phyloP scores from a whole-genome alignment of 2,888 invertebrate species.

The Timema cristinae region DNA sequence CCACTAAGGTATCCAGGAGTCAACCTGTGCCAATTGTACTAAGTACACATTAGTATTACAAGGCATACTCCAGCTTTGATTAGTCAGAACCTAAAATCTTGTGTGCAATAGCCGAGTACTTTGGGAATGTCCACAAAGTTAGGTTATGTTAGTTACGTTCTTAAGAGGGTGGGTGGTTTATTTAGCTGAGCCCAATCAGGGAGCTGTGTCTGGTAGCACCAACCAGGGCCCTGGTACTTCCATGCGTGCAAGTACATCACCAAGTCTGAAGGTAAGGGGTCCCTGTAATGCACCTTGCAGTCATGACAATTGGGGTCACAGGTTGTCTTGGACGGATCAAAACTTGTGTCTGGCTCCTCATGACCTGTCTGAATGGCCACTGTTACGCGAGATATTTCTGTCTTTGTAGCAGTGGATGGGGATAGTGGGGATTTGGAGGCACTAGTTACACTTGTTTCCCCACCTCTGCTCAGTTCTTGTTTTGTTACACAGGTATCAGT shows the following conservation, averaged over 20 bases:
- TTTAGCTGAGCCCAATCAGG: conserved; percentile 75
- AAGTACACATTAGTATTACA: too few species aligned
- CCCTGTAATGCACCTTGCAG: conserved; percentile 86
- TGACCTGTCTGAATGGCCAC: conserved; percentile 87
- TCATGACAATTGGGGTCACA: conserved; percentile 86
- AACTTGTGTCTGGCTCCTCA: conserved; percentile 63
- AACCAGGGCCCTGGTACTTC: conserved; percentile 92
- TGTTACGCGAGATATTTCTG: conserved; percentile 57
- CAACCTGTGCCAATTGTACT: too few species aligned
- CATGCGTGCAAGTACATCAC: conserved; percentile 96
- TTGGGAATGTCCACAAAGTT: too few species aligned
- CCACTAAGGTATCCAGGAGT: too few species aligned
- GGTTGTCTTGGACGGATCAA: conserved; percentile 66
- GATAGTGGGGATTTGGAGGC: neutral
- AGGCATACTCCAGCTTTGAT: too few species aligned
- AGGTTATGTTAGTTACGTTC: too few species aligned
- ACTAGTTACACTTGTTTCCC: conserved; percentile 47
- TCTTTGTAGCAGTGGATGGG: conserved; percentile 34
- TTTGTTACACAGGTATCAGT: too few species aligned
- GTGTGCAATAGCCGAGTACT: too few species aligned
- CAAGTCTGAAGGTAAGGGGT: conserved; percentile 86
- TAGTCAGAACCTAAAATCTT: too few species aligned
- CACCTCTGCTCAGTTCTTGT: conserved; percentile 40
- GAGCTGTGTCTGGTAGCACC: conserved; percentile 88
- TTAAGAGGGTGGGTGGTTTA: too few species aligned